Evolutionary conservation across 1,140 invertebrate genomes (phyloP).

Genomic region (Polyergus mexicanus): DNA sequence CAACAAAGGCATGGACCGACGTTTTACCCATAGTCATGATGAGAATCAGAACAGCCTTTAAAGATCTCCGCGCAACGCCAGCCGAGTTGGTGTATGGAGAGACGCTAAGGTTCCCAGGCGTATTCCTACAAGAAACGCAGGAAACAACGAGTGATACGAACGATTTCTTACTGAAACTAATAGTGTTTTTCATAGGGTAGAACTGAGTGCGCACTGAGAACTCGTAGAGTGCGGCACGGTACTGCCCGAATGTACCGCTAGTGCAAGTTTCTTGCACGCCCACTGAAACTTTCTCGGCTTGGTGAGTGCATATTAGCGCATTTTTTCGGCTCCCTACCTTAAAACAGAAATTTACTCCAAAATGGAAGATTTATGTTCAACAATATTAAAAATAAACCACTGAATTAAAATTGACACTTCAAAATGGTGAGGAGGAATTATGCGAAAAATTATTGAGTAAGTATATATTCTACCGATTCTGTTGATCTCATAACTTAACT

Average conservation of each 20-base stretch:
- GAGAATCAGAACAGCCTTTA: neutral
- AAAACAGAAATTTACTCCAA: neutral
- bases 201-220: neutral
- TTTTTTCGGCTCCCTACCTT: neutral
- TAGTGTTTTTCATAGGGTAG: neutral
- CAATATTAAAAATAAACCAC: neutral
- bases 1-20: neutral
- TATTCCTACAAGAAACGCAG: neutral
- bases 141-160: neutral
- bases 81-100: no score
- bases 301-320: conserved; percentile 9
- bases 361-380: neutral
- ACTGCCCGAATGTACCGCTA: neutral
- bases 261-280: conserved; percentile 3
- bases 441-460: conserved; percentile 4
- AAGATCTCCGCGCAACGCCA: neutral
- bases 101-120: neutral
- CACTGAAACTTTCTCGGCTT: neutral
- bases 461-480: neutral
- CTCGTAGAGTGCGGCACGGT: neutral
- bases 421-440: neutral
- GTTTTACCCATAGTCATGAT: neutral
- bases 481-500: neutral
- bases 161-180: neutral
- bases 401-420: neutral